Evolutionary conservation across 2,888 invertebrate species (phyloP), one percentile per base, ranked within the genome.

Genomic region (Branchipolynoe longqiensis): DNA sequence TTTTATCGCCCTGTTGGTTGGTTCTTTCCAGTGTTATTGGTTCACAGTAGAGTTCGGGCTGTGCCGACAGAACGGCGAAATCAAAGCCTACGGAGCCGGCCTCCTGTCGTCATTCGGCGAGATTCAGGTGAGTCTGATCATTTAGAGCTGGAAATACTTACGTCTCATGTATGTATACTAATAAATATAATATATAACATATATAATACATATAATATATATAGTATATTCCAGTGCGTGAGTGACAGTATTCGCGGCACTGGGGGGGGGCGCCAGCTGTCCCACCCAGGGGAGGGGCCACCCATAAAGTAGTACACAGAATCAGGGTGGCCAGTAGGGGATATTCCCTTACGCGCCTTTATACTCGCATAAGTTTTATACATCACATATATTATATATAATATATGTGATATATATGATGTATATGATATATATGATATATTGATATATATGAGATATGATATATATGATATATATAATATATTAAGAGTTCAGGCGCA

Each of bases 51-150:
- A 99, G 98, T 95, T 99, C 94, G 99, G 99, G 88, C 95, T 99
- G 74, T 99, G 99, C 96, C 97, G 97, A 94, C 99, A 99, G 95
- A 96, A 97, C 90, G 96, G 96, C 4, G 95, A 97, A 91, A 95
- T 98, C 87, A 98, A 98, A 94, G 99, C 99, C 0, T 99, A 98
- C 94, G 99, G 99, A 38, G 99, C 99, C 62, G 99, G 99, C 87
- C 96, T 99, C 96, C 95, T 99, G 87, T 99, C 99, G 64, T 98
- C 98, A 59, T 99, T 98, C 92, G 99, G 99, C 69, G 99, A 99
- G 94, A 95, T 99, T 28, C 92, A 94, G 92, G 94, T 94, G 89
- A 83, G 86, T 58, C 81, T 48, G 31, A 81, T 1, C 12, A 41
- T 28, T 64, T 64, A 22, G 25, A 48, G 8, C 41, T 18, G 31